Conservation (phyloP, 2,797 vertebrate genomes). For the Sternarchorhynchus goeldii region DNA sequence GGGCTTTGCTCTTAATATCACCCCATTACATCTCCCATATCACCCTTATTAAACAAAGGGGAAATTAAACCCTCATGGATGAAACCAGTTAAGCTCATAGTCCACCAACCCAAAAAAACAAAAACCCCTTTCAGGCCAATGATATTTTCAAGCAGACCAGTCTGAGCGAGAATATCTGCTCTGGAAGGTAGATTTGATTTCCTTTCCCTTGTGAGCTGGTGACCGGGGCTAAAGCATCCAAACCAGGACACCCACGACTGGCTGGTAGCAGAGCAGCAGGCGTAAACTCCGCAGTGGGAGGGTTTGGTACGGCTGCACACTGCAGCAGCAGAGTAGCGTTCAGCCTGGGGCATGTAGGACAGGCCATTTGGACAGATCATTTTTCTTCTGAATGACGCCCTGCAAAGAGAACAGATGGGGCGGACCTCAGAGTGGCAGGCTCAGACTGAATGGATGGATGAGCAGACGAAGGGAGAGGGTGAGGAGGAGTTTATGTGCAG, state of each 20-base stretch:
- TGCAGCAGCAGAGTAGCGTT: background rate
- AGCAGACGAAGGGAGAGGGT: constrained; percentile 46
- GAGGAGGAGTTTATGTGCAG: constrained; percentile 51
- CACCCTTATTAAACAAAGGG: constrained; percentile 52
- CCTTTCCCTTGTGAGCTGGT: constrained; percentile 47
- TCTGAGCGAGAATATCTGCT: constrained; percentile 40
- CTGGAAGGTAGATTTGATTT: constrained; percentile 58
- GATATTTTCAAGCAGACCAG: constrained; percentile 30
- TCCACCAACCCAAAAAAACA: constrained; percentile 2
- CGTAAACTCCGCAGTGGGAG: constrained; percentile 50
- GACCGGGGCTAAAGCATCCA: constrained; percentile 61
- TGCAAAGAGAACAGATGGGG: constrained; percentile 53
- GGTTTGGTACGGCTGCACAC: background rate
- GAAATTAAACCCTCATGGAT: constrained; percentile 33
- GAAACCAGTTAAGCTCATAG: constrained; percentile 52
- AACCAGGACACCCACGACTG: constrained; percentile 64
- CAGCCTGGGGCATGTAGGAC: constrained; percentile 20
- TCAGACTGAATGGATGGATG: constrained; percentile 49
- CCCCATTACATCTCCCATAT: constrained; percentile 42
- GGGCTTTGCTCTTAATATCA: constrained; percentile 26
- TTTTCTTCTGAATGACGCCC: constrained; percentile 50
- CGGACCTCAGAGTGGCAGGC: constrained; percentile 38
- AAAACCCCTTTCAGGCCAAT: constrained; percentile 22
- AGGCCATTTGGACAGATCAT: constrained; percentile 52
- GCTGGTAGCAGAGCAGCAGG: constrained; percentile 61